phyloP scores from a whole-genome alignment of 2,888 invertebrate species.

The Ceriagrion tenellum region DNA sequence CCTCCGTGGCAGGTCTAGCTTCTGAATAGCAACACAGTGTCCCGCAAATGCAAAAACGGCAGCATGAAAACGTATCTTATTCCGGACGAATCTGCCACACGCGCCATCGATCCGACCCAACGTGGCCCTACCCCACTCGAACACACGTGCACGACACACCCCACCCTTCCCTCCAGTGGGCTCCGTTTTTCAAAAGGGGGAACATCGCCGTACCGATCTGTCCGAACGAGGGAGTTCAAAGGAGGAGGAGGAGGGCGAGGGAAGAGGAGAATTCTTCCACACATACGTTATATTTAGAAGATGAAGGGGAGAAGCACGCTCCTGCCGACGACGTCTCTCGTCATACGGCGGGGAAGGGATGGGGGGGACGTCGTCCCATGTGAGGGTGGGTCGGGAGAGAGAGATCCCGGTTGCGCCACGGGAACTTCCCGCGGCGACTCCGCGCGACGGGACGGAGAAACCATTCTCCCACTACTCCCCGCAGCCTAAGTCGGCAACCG shows the following conservation, averaged over 20 bases:
- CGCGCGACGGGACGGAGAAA: neutral
- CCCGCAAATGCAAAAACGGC: too few species aligned
- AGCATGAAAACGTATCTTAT: too few species aligned
- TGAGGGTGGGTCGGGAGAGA: neutral
- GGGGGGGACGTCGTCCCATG: neutral
- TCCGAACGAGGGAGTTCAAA: too few species aligned
- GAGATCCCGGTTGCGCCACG: neutral
- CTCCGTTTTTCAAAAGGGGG: neutral
- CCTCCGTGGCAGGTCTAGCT: too few species aligned
- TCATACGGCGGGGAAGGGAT: neutral
- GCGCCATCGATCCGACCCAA: neutral
- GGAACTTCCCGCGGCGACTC: neutral
- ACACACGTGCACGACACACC: neutral
- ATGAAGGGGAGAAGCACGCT: neutral
- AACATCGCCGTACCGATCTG: too few species aligned
- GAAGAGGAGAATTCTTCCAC: neutral
- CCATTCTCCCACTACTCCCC: too few species aligned
- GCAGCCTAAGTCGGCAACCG: too few species aligned
- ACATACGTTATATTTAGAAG: conserved; percentile 7
- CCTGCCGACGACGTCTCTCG: neutral
- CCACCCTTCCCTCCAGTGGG: neutral
- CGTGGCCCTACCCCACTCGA: neutral
- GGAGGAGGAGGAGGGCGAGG: neutral
- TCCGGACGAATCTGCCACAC: too few species aligned
- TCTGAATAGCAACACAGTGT: too few species aligned